phyloP scores from a whole-genome alignment of 1,140 invertebrate species.

The Drosophila tsacasi region DNA sequence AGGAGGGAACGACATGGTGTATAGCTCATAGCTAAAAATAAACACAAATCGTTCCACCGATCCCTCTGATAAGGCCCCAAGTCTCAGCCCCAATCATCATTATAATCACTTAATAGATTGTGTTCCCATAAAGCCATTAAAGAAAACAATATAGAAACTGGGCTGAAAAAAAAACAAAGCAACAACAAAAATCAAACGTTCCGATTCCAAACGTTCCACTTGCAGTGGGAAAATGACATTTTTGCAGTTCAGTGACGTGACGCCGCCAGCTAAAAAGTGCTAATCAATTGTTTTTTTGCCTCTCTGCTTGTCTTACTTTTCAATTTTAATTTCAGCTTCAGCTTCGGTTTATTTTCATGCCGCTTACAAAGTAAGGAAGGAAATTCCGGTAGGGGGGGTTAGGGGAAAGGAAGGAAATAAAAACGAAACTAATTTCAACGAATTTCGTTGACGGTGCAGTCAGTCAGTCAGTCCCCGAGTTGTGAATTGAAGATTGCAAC shows the following conservation, averaged over 20 bases:
- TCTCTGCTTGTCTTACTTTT: conserved; percentile 22
- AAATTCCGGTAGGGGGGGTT: not conserved
- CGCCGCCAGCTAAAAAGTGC: conserved; percentile 47
- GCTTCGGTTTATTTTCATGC: conserved; percentile 53
- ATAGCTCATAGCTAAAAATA: conserved; percentile 81
- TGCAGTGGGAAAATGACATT: conserved; percentile 27
- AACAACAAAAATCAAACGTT: not conserved
- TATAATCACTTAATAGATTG: conserved; percentile 80
- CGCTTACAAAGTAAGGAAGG: conserved; percentile 42
- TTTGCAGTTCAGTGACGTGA: conserved; percentile 64
- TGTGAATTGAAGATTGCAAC: conserved; percentile 33
- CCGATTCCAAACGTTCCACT: conserved; percentile 6
- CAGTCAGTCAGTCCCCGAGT: not conserved
- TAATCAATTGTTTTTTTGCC: conserved; percentile 62
- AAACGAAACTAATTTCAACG: not conserved
- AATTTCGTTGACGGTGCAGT: conserved; percentile 47
- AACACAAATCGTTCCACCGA: conserved; percentile 51
- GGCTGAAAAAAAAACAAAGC: not conserved
- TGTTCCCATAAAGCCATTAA: conserved; percentile 60
- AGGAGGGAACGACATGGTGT: conserved; percentile 19
- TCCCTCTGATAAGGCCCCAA: conserved; percentile 68
- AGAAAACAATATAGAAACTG: conserved; percentile 2
- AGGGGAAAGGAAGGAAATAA: conserved; percentile 10
- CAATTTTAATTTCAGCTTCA: conserved; percentile 43
- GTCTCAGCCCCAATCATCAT: conserved; percentile 54